These are phyloP conservation scores for Nasua narica DNA, from an alignment of 2,797 vertebrate genomes.

Conservation along the genomic window DNA sequence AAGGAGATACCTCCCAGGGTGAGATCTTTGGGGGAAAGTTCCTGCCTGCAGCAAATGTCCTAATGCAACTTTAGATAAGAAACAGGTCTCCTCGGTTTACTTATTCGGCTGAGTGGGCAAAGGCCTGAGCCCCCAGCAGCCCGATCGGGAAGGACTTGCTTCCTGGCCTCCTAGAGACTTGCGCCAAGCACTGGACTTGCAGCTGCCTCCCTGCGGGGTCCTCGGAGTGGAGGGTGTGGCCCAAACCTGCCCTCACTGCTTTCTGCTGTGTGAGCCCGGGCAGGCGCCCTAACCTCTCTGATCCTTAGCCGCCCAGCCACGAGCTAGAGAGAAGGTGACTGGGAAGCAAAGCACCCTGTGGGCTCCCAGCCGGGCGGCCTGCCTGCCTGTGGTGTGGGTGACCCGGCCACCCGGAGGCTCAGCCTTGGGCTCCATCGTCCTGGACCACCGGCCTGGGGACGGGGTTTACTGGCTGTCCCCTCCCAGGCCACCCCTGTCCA, in stretches of 20 bases:
- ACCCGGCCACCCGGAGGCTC: neutral
- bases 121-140: neutral
- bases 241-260: neutral
- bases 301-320: accelerated
- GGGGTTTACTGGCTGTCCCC: neutral
- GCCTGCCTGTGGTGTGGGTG: accelerated
- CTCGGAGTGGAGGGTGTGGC: neutral
- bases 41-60: neutral
- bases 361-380: neutral
- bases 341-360: neutral
- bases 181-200: accelerated
- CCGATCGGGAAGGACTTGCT: accelerated
- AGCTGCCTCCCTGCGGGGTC: accelerated
- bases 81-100: neutral
- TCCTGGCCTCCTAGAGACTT: neutral
- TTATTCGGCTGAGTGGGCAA: too few relatives aligned
- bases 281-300: neutral
- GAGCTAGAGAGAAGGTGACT: accelerated
- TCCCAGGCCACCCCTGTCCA: accelerated
- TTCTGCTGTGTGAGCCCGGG: accelerated
- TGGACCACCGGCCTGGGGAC: neutral
- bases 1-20: neutral
- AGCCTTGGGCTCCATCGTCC: neutral
- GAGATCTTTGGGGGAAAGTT: neutral
- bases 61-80: neutral